Base-by-base conservation (phyloP, 2,888 invertebrate species). In the Miltochrista miniata region DNA sequence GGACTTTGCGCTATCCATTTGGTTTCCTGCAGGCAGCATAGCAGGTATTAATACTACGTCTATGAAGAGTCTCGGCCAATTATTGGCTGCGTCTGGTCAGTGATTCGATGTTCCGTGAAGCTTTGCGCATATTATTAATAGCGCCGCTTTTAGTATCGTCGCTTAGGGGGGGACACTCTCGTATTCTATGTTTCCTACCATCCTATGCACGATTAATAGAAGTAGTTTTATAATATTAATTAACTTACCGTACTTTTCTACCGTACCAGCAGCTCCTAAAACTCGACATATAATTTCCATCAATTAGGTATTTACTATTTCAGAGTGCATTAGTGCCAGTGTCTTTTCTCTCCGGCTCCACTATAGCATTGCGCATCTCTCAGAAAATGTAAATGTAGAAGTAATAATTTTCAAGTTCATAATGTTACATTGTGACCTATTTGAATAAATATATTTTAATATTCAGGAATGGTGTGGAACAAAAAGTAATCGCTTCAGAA, bases 1-100 rank as follows among this genome's bases (percentile, higher is more conserved):
- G 5, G 59, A 51, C 36, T 62, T 62, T 1, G 56, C 41, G 8
- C 61, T 42, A 54, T 58, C 64, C 64, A 64, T 42, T 56, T 59
- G 10, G 49, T 51, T 37, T 64, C 58, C 38, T 61, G 59, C 0
- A 61, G 29, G 31, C 64, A 61, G 36, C 59, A 56, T 7, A 53
- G n/a, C n/a, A n/a, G n/a, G n/a, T 50, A 33, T 58, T 52, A 13
- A 59, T 50, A 29, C 35, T 14, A 5, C 38, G 11, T 38, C 38
- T 38, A 4, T 38, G 11, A 8, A 40, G 29, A 2, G 29, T 12
- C 3, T 24, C 24, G 1, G 24, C 29, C 11, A 40, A 14, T 40
- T 40, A n/a, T 7, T 18, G 24, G 12, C 29, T 40, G 11, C 29
- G 24, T 18, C 40, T 29, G 24, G 40, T 40, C 29, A 40, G 24